A percentile compares a stretch with the other conserved stretches of the same genome.
These are phyloP conservation scores for Dermatophagoides farinae DNA, from an alignment of 1,140 invertebrate species.

Conservation along the genomic window DNA sequence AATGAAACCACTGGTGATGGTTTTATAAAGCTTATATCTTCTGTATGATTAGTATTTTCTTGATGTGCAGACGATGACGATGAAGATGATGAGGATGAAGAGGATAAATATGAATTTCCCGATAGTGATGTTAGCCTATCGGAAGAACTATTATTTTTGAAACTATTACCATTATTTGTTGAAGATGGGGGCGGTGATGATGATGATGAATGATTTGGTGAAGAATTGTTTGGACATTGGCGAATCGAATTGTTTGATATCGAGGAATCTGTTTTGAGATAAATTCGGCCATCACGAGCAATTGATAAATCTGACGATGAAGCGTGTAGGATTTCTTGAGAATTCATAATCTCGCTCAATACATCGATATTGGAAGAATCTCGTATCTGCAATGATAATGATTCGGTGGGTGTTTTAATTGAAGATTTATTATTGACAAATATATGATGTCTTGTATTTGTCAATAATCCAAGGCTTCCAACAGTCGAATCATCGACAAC, in stretches of 20 bases:
- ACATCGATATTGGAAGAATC: slow-evolving; percentile 31
- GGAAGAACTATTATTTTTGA: neutral
- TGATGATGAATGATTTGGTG: neutral
- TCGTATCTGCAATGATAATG: neutral
- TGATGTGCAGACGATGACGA: neutral
- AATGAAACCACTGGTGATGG: slow-evolving; percentile 3
- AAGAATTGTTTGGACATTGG: slow-evolving; percentile 3
- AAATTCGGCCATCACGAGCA: slow-evolving; percentile 36
- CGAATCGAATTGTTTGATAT: neutral
- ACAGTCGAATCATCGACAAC: neutral
- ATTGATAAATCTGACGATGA: slow-evolving; percentile 38
- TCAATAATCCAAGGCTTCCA: neutral
- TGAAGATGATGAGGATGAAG: neutral
- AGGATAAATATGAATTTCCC: neutral
- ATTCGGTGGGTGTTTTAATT: neutral
- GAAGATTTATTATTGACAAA: neutral
- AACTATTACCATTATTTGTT: neutral
- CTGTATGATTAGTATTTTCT: neutral
- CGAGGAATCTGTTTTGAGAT: neutral
- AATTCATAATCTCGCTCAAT: slow-evolving; percentile 46
- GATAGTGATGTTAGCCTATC: neutral
- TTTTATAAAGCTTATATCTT: slow-evolving; percentile 9
- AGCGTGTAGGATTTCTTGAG: slow-evolving; percentile 48
- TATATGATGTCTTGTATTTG: neutral
- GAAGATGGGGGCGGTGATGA: neutral